Percentiles rank a stretch among this genome's conserved stretches.
Evolutionary conservation across 2,797 vertebrate genomes (phyloP).

Genomic region (Acestrorhynchus altus): DNA sequence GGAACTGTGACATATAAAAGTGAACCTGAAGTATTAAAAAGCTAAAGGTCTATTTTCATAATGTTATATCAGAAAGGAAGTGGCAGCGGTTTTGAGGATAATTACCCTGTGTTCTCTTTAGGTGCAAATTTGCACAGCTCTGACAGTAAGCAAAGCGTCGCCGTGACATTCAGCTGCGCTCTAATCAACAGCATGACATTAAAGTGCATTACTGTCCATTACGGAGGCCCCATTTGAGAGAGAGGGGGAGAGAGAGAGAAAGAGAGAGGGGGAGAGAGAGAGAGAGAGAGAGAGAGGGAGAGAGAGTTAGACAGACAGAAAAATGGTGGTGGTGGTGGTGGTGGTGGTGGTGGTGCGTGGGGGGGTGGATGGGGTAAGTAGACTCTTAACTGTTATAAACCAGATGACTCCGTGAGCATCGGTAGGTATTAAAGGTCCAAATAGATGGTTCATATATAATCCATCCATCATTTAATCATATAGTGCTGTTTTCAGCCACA

Average conservation of each 20-base stretch:
- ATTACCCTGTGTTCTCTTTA: constrained; percentile 52
- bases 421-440: constrained; percentile 28
- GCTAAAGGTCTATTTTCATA: constrained; percentile 49
- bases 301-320: constrained; percentile 37
- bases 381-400: constrained; percentile 22
- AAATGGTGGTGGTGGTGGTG: too few relatives aligned
- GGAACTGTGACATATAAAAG: constrained; percentile 37
- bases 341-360: too few relatives aligned
- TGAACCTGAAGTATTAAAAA: constrained; percentile 37
- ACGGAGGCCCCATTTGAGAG: constrained; percentile 54
- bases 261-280: constrained; percentile 32
- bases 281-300: constrained; percentile 6
- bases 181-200: constrained; percentile 58
- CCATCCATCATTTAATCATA: neutral
- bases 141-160: constrained; percentile 48
- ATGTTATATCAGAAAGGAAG: constrained; percentile 42
- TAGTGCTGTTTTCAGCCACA: constrained; percentile 3
- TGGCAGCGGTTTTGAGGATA: constrained; percentile 50
- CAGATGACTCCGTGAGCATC: constrained; percentile 17
- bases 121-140: constrained; percentile 49
- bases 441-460: constrained; percentile 3
- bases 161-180: constrained; percentile 57
- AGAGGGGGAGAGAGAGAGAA: constrained; percentile 13
- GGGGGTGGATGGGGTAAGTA: constrained; percentile 35
- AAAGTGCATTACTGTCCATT: constrained; percentile 63